A percentile compares a stretch with the other conserved stretches of the same genome.
These are phyloP conservation scores for Archocentrus centrarchus DNA, from an alignment of 2,113 vertebrate species.

Conservation along the genomic window DNA sequence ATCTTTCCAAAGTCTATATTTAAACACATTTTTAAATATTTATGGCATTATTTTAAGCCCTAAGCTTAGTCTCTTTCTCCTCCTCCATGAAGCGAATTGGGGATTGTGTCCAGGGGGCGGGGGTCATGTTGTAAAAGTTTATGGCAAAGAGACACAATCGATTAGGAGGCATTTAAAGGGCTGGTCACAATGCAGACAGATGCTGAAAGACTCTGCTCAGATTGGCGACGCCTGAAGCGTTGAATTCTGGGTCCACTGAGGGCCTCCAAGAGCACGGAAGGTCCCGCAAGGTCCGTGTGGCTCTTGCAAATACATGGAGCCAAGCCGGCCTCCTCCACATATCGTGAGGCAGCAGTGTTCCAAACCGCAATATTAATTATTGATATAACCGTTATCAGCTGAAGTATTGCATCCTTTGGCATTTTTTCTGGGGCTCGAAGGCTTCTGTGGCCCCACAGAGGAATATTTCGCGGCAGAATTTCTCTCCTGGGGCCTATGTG, in stretches of 20 bases:
- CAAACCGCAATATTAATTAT: slow-evolving; percentile 83
- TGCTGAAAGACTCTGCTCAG: slow-evolving; percentile 15
- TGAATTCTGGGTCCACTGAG: slow-evolving; percentile 37
- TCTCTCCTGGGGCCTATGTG: slow-evolving; percentile 84
- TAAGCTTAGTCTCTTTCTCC: slow-evolving; percentile 36
- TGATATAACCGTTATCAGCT: slow-evolving; percentile 77
- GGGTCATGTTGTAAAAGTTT: slow-evolving; percentile 88
- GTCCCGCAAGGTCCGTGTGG: neutral
- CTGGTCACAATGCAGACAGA: slow-evolving; percentile 63
- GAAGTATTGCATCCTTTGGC: slow-evolving; percentile 35
- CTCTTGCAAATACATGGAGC: neutral
- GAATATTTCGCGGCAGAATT: slow-evolving; percentile 79
- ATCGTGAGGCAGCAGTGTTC: slow-evolving; percentile 65
- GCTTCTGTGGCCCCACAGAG: slow-evolving; percentile 76
- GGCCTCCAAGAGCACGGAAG: neutral
- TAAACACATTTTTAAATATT: neutral
- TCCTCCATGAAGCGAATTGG: slow-evolving; percentile 82
- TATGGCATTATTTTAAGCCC: slow-evolving; percentile 36
- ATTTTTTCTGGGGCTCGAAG: slow-evolving; percentile 58
- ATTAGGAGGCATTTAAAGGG: slow-evolving; percentile 83
- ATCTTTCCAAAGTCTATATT: neutral
- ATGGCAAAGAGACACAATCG: slow-evolving; percentile 88
- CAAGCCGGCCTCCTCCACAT: neutral
- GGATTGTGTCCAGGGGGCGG: slow-evolving; percentile 80
- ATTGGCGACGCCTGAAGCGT: slow-evolving; percentile 33